phyloP scores from a whole-genome alignment of 2,797 vertebrate species.

The Dicrostonyx torquatus region DNA sequence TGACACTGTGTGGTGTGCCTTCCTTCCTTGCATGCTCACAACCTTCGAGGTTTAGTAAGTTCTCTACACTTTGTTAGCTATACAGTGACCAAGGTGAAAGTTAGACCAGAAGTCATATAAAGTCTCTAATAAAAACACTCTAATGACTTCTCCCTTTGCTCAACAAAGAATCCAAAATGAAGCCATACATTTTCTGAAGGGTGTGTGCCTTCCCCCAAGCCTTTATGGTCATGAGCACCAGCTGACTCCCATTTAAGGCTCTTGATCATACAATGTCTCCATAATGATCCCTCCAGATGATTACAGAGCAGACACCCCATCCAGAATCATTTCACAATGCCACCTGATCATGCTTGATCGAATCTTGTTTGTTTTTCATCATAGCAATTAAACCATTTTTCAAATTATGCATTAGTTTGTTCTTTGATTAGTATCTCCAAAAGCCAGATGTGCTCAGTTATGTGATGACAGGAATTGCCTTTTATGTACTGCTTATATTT shows the following conservation, averaged over 20 bases:
- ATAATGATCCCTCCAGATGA: neutral
- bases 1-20: accelerated
- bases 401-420: neutral
- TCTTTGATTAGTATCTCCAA: neutral
- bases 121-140: neutral
- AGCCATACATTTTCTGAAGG: too few relatives aligned
- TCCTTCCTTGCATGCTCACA: neutral
- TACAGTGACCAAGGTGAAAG: neutral
- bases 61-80: neutral
- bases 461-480: neutral
- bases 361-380: neutral
- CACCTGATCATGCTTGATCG: neutral
- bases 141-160: neutral
- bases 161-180: neutral
- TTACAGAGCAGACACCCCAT: neutral
- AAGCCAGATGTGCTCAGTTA: neutral
- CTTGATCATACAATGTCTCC: neutral
- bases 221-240: neutral
- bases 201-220: neutral
- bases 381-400: neutral
- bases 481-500: neutral
- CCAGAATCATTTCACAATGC: neutral
- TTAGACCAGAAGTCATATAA: neutral
- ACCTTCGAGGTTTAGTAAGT: neutral
- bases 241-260: neutral